These are phyloP conservation scores for Myiozetetes cayanensis DNA, from an alignment of 2,113 vertebrate genomes.

Conservation along the genomic window DNA sequence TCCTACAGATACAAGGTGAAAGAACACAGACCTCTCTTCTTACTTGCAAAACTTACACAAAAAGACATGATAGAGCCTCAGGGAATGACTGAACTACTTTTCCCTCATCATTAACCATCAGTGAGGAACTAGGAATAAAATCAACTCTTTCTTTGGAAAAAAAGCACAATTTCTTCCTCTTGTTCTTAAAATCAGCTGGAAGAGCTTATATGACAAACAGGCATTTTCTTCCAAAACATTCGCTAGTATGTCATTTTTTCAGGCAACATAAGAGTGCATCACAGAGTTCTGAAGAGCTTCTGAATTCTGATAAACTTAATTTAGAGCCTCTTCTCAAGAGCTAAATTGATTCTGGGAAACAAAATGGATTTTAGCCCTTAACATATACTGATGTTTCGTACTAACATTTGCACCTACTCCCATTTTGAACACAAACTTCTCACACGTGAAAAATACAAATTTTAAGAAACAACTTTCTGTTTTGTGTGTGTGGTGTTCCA, in stretches of 20 bases:
- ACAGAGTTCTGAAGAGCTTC: background rate
- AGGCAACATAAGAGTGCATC: background rate
- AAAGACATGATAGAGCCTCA: background rate
- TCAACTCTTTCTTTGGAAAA: background rate
- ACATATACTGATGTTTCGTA: background rate
- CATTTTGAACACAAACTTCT: background rate
- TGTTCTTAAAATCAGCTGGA: background rate
- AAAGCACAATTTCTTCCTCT: background rate
- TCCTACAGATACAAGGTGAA: background rate
- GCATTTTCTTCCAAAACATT: background rate
- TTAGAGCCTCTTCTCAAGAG: background rate
- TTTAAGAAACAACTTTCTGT: background rate
- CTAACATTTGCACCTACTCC: rapidly evolving
- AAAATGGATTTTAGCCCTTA: background rate
- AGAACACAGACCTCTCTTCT: background rate
- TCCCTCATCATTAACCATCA: background rate
- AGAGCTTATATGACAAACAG: background rate
- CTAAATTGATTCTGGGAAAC: background rate
- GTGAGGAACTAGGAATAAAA: background rate
- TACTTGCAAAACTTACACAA: background rate
- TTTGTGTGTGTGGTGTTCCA: background rate
- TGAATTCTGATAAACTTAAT: background rate
- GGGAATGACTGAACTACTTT: background rate
- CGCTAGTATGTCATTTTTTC: background rate
- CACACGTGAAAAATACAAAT: rapidly evolving